Base-by-base conservation (phyloP, 2,888 invertebrate species). In the Panopea generosa region DNA sequence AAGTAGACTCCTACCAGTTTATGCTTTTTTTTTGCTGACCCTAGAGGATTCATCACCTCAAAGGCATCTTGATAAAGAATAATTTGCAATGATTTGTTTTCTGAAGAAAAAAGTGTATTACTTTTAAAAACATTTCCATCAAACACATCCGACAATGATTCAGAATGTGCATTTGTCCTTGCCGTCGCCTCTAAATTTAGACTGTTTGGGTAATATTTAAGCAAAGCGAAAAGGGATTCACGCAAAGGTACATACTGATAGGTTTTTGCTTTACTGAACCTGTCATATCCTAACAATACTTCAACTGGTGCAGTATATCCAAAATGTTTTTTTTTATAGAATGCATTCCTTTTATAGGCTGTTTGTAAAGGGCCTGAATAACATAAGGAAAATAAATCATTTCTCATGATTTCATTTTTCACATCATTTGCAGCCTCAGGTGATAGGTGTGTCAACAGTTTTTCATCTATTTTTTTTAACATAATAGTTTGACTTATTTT, bases 41-140 rank as follows among this genome's bases (percentile, higher is more conserved):
- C 73, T 7, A 77, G 52, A 43, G 77, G 73, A 63, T 71, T 77
- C 3, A 77, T 71, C n/a, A 72, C 71, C 50, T 77, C 77, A 72
- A 77, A 77, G n/a, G 71, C 72, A 72, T 77, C 72, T 26, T 67
- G 77, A 59, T 77, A 77, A 16, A 77, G 24, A 20, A 77, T 63
- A 2, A 77, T 49, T 4, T 43, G 16, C 16, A 77, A 49, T 22
- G 53, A 24, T 4, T 53, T 47, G 2, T 27, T 9, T 1, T 62
- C 20, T 7, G 18, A 26, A 33, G 33, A 33, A 16, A 60, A 63
- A 7, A 75, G 38, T 1, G 40, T 4, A 45, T 69, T 75, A 22
- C 26, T 24, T 33, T 59, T 45, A 60, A 75, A 69, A 55, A 49
- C 59, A 20, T 9, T 33, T 18, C 75, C 69, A 70, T 65, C 33